Evolutionary conservation across 2,888 invertebrate species (phyloP).

Genomic region (Melieria picta): DNA sequence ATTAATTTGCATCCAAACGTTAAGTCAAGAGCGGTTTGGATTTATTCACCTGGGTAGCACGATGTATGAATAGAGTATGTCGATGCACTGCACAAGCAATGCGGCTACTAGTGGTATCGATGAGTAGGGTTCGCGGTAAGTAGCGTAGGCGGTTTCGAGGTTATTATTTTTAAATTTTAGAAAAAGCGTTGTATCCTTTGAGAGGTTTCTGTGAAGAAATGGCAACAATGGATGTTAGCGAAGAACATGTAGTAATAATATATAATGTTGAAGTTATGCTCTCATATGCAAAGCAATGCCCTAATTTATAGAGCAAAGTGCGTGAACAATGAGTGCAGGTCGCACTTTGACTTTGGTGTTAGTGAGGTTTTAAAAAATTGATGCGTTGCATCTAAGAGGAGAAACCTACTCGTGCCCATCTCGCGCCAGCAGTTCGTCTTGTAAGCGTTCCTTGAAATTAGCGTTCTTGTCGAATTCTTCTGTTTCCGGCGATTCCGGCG

Average conservation of each 20-base stretch:
- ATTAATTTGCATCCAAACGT: background rate
- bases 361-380: conserved; percentile 7
- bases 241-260: background rate
- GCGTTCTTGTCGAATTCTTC: conserved; percentile 68
- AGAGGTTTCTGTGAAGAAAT: conserved; percentile 66
- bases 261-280: too few species aligned
- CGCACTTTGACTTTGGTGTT: background rate
- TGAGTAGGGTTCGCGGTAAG: conserved; percentile 74
- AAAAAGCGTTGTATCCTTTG: conserved; percentile 74
- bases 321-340: too few species aligned
- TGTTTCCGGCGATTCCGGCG: background rate
- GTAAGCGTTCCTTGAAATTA: conserved; percentile 81
- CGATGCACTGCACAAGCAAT: conserved; percentile 71
- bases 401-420: conserved; percentile 81
- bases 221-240: background rate
- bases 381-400: background rate
- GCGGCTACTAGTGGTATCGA: conserved; percentile 74
- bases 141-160: conserved; percentile 75
- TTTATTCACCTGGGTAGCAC: conserved; percentile 69
- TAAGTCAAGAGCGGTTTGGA: background rate
- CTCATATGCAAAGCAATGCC: too few species aligned
- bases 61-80: conserved; percentile 68
- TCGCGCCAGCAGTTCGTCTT: conserved; percentile 85
- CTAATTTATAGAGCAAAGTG: too few species aligned
- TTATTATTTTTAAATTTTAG: conserved; percentile 74